Percentiles rank a stretch among this genome's conserved stretches.
phyloP scores from a whole-genome alignment of 2,797 vertebrate genomes.

The Petrocephalus schoutedeni region DNA sequence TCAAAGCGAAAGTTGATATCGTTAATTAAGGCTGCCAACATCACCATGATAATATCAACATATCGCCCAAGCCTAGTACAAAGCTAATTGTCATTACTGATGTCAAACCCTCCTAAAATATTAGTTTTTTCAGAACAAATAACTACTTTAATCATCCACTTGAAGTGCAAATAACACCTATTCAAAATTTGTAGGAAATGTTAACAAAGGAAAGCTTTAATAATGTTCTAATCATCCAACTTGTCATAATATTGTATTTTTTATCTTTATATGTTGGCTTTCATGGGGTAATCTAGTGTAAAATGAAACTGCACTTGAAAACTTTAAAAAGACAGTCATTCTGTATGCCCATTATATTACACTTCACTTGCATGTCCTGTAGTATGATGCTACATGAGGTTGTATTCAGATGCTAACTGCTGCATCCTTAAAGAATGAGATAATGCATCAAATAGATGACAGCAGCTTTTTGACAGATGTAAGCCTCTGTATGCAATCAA shows the following conservation, averaged over 20 bases:
- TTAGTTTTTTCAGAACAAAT: slow-evolving; percentile 35
- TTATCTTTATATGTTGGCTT: neutral
- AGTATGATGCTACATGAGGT: neutral
- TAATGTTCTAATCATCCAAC: neutral
- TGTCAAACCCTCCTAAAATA: slow-evolving; percentile 28
- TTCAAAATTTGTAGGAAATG: neutral
- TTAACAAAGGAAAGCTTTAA: slow-evolving; percentile 4
- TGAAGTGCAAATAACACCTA: neutral
- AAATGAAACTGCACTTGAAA: neutral
- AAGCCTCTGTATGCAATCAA: neutral
- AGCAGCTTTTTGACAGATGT: neutral
- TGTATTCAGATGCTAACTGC: neutral
- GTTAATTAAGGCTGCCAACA: too few species aligned
- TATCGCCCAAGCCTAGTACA: neutral
- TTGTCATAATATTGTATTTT: neutral
- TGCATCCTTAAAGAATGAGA: neutral
- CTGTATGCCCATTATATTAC: neutral
- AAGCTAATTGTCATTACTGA: slow-evolving; percentile 32
- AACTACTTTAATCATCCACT: slow-evolving; percentile 11
- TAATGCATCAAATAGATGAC: neutral
- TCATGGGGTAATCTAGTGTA: neutral
- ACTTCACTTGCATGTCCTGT: neutral
- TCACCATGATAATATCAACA: too few species aligned
- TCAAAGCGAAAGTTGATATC: too few species aligned
- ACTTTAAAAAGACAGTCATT: neutral